Evolutionary conservation across 2,888 invertebrate species (phyloP).

Genomic region (Eudemis profundana): DNA sequence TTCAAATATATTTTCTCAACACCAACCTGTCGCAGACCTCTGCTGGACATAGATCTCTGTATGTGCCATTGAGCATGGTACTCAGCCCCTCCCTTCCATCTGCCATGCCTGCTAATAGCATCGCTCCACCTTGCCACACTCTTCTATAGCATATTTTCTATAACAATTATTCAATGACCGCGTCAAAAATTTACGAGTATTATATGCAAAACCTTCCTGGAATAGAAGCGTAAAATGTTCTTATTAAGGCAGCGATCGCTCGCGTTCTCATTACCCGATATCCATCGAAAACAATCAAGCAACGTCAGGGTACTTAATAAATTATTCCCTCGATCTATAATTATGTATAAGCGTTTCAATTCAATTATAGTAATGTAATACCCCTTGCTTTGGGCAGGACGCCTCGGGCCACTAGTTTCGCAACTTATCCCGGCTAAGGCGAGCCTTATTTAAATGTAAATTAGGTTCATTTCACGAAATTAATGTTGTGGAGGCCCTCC

Average conservation of each 20-base stretch:
- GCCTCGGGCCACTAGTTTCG: constrained; percentile 83
- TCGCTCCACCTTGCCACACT: too few relatives aligned
- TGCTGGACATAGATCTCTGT: too few relatives aligned
- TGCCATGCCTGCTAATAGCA: too few relatives aligned
- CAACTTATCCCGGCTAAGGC: constrained; percentile 85
- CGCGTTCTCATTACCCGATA: constrained; percentile 32
- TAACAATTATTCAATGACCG: not conserved
- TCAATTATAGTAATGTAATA: constrained; percentile 85
- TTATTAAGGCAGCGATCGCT: constrained; percentile 26
- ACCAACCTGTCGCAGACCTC: too few relatives aligned
- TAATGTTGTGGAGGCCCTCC: constrained; percentile 89
- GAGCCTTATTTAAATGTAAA: constrained; percentile 95
- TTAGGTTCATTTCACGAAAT: constrained; percentile 96
- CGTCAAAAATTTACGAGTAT: not conserved
- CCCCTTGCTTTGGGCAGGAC: constrained; percentile 78
- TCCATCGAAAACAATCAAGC: constrained; percentile 44
- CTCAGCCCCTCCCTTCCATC: too few relatives aligned
- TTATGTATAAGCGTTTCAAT: constrained; percentile 72
- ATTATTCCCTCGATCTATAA: constrained; percentile 40
- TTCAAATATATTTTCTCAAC: too few relatives aligned
- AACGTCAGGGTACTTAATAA: constrained; percentile 35
- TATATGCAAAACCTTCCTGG: constrained; percentile 9
- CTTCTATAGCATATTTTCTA: not conserved
- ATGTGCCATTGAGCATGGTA: too few relatives aligned
- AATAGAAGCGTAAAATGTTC: constrained; percentile 2